phyloP scores from a whole-genome alignment of 2,113 vertebrate species.

The Myrmecophaga tridactyla region DNA sequence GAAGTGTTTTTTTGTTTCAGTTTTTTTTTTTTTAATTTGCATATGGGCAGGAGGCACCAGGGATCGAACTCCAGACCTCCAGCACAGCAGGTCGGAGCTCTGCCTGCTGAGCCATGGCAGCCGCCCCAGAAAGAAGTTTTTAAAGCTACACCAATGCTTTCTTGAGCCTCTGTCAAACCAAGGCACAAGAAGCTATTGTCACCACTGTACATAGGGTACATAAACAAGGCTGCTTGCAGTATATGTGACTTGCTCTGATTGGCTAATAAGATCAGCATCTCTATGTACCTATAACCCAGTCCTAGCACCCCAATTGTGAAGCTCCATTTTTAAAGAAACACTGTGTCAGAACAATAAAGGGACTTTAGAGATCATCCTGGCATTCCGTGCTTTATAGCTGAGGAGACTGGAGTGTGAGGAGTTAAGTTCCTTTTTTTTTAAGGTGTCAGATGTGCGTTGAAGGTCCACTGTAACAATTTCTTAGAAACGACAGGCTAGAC shows the following conservation, averaged over 20 bases:
- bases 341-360: background rate
- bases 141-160: background rate
- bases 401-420: background rate
- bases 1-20: no score
- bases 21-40: no score
- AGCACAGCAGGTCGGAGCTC: no score
- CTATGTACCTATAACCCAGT: background rate
- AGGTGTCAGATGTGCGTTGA: background rate
- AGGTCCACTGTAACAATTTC: background rate
- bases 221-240: background rate
- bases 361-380: background rate
- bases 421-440: background rate
- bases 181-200: background rate
- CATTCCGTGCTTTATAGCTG: background rate
- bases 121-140: background rate
- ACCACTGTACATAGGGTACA: rapidly evolving
- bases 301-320: background rate
- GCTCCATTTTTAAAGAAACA: background rate
- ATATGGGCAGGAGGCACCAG: no score
- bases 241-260: background rate
- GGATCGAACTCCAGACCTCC: no score
- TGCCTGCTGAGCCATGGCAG: no score
- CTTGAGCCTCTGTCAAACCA: background rate
- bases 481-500: background rate
- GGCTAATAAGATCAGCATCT: background rate